Base-by-base conservation (phyloP, 2,113 vertebrate species). In the Plotosus lineatus region DNA sequence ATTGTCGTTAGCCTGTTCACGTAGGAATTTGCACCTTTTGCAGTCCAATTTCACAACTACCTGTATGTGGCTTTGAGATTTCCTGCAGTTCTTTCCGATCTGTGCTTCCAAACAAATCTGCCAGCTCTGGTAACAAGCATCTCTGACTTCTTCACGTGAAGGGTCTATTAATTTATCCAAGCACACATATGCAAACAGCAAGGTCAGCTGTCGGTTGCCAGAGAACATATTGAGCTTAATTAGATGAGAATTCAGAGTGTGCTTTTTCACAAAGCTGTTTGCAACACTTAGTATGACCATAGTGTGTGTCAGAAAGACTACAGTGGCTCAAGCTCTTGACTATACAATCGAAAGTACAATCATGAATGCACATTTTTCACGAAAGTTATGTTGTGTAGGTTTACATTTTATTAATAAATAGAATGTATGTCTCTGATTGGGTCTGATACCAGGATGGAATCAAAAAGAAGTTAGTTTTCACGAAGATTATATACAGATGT, bases 131-230 rank as follows among this genome's bases (percentile, higher is more conserved):
- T 82, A 85, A 50, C 73, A 85, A 80, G 75, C 84, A 56, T 80
- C 63, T 69, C 73, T 74, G 74, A 84, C 88, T 84, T 87, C 75
- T 56, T 77, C 50, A 80, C 79, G 77, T 78, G 83, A 87, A 89
- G 80, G 84, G 80, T 85, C 58, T 74, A 26, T 1, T 69, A 79
- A 84, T 85, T 73, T 58, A 85, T 85, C 79, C 84, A 69, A 73
- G 74, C 61, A 38, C 12, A 66, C 44, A 31, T 61, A 78, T 69
- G 51, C 68, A 74, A 48, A 83, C 75, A 77, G 81, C 84, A 85
- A 85, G 84, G 84, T 83, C 84, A 78, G 74, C 74, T 82, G 68
- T 75, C 66, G 44, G 78, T 81, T 58, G 23, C 60, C 61, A 73
- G 58, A 83, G 56, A 58, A 82, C 75, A 81, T 75, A 84, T 86